A percentile compares a stretch with the other conserved stretches of the same genome.
Conservation (phyloP, 2,113 vertebrate genomes). For the Ictalurus punctatus region DNA sequence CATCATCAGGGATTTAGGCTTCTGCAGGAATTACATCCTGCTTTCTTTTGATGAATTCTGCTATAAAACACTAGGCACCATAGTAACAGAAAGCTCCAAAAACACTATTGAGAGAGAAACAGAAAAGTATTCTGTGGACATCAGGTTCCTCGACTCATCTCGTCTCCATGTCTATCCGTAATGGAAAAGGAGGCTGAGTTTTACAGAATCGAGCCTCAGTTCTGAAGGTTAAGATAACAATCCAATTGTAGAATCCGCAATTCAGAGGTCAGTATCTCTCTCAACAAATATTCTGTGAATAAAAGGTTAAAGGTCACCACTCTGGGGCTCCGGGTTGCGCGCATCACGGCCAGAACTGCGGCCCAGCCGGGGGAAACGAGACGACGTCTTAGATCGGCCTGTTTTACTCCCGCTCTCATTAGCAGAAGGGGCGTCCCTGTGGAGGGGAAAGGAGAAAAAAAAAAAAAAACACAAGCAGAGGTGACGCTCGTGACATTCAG, state of each 20-base stretch:
- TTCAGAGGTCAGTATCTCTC: constrained; percentile 22
- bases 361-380: constrained; percentile 86
- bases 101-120: constrained; percentile 56
- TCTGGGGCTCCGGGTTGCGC: constrained; percentile 90
- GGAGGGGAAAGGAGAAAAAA: constrained; percentile 5
- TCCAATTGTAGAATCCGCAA: constrained; percentile 20
- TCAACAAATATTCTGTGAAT: neutral
- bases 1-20: constrained; percentile 32
- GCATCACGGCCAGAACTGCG: constrained; percentile 80
- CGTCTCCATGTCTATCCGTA: constrained; percentile 45
- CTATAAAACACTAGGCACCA: constrained; percentile 71
- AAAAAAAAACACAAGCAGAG: constrained; percentile 18
- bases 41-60: constrained; percentile 40
- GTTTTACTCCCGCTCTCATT: constrained; percentile 79
- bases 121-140: constrained; percentile 44
- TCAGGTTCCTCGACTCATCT: constrained; percentile 39
- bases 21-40: constrained; percentile 26
- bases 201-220: neutral
- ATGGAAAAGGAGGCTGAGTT: constrained; percentile 32
- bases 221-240: constrained; percentile 28
- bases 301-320: constrained; percentile 87
- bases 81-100: constrained; percentile 60
- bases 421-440: constrained; percentile 81
- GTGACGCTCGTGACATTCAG: neutral
- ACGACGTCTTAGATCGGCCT: constrained; percentile 74